Conservation (phyloP, 2,888 invertebrate species). For the Pseudococcus jackbeardsleyi region DNA sequence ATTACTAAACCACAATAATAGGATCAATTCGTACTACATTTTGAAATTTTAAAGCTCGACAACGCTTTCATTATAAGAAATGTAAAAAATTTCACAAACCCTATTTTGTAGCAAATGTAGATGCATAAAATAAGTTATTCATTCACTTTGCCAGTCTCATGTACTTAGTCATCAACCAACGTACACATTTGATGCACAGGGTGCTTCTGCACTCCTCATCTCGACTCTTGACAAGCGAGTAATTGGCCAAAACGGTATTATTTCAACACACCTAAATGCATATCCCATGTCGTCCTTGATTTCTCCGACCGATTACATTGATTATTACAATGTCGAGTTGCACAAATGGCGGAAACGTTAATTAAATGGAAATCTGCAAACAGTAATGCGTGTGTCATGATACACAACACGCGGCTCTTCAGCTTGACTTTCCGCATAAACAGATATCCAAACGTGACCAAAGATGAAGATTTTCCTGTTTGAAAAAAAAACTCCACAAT, state of each 20-base stretch:
- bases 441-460: neutral
- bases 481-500: neutral
- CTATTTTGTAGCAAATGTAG: no score
- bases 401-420: constrained; percentile 7
- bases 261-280: neutral
- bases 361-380: constrained; percentile 38
- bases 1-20: no score
- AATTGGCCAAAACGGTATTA: neutral
- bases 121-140: no score
- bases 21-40: no score
- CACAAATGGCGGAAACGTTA: constrained; percentile 37
- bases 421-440: neutral
- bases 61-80: no score
- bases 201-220: no score
- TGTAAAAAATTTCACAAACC: no score
- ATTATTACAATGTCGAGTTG: constrained; percentile 6
- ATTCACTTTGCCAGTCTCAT: no score
- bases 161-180: no score
- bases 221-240: neutral
- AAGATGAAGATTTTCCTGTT: constrained; percentile 16
- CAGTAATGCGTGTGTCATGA: constrained; percentile 14
- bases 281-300: constrained; percentile 1
- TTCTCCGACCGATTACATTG: constrained; percentile 6
- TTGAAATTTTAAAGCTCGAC: no score
- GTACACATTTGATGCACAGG: no score